phyloP scores from a whole-genome alignment of 1,140 invertebrate genomes.

The Agrilus planipennis region DNA sequence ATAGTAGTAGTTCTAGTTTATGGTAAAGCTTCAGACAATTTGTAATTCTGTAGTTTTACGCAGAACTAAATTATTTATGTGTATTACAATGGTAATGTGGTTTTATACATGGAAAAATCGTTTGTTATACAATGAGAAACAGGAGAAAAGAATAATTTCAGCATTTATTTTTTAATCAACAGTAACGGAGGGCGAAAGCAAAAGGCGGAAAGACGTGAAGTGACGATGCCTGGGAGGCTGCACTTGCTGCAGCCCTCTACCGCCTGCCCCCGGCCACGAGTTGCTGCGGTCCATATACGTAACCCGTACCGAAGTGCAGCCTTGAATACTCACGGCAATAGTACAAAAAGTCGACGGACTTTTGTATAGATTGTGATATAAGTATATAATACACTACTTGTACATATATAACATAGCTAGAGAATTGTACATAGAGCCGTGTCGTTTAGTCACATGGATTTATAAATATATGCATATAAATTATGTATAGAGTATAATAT shows the following conservation, averaged over 20 bases:
- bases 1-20: too few relatives aligned
- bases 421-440: slow-evolving; percentile 8
- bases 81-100: not conserved
- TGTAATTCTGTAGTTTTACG: too few relatives aligned
- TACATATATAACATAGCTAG: slow-evolving; percentile 28
- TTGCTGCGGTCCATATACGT: slow-evolving; percentile 13
- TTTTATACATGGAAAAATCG: not conserved
- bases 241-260: slow-evolving; percentile 11
- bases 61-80: not conserved
- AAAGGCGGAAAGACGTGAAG: slow-evolving; percentile 33
- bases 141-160: not conserved
- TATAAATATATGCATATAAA: too few relatives aligned
- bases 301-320: slow-evolving; percentile 19
- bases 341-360: slow-evolving; percentile 14
- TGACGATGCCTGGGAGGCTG: slow-evolving; percentile 29
- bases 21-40: too few relatives aligned
- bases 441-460: slow-evolving; percentile 8
- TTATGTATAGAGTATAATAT: too few relatives aligned
- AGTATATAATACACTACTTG: too few relatives aligned
- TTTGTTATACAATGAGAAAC: not conserved
- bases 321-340: slow-evolving; percentile 21
- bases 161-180: slow-evolving; percentile 8
- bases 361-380: slow-evolving; percentile 32
- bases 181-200: slow-evolving; percentile 30
- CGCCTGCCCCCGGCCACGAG: slow-evolving; percentile 11